phyloP scores from a whole-genome alignment of 2,888 invertebrate genomes.

The Cryptus armator region DNA sequence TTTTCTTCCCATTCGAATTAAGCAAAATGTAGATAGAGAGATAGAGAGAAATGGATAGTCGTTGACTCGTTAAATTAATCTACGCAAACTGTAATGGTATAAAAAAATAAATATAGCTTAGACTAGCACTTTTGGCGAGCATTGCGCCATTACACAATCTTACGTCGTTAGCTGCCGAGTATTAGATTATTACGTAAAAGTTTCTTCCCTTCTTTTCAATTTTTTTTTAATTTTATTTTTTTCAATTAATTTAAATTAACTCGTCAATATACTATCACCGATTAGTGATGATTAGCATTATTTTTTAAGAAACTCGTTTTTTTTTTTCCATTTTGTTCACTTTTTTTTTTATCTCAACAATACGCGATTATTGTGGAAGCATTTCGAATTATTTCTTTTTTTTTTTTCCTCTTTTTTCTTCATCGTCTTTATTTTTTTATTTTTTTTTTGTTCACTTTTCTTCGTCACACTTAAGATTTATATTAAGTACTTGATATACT shows the following conservation, averaged over 20 bases:
- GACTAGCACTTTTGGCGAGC: slow-evolving; percentile 83
- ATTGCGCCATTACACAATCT: slow-evolving; percentile 68
- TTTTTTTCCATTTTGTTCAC: slow-evolving; percentile 21
- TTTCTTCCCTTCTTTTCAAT: slow-evolving; percentile 34
- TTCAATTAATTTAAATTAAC: slow-evolving; percentile 48
- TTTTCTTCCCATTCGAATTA: background rate
- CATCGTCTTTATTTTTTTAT: slow-evolving; percentile 4
- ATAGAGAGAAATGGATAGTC: slow-evolving; percentile 69
- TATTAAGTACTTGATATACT: slow-evolving; percentile 82
- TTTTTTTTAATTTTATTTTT: background rate
- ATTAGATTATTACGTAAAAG: slow-evolving; percentile 76
- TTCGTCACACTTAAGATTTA: slow-evolving; percentile 37
- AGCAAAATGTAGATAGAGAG: slow-evolving; percentile 14
- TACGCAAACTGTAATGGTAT: slow-evolving; percentile 75
- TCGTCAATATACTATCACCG: slow-evolving; percentile 77
- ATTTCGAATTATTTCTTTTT: slow-evolving; percentile 73
- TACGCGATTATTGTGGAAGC: slow-evolving; percentile 80
- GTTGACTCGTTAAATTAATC: slow-evolving; percentile 71
- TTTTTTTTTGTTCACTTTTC: slow-evolving; percentile 66
- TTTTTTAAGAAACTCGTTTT: slow-evolving; percentile 61
- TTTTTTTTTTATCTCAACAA: slow-evolving; percentile 40
- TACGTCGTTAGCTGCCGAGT: slow-evolving; percentile 81
- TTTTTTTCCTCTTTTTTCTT: background rate
- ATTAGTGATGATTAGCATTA: slow-evolving; percentile 76
- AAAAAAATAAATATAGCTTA: slow-evolving; percentile 84